Evolutionary conservation across 1,140 invertebrate genomes (phyloP).

Genomic region (Drosophila kikkawai): DNA sequence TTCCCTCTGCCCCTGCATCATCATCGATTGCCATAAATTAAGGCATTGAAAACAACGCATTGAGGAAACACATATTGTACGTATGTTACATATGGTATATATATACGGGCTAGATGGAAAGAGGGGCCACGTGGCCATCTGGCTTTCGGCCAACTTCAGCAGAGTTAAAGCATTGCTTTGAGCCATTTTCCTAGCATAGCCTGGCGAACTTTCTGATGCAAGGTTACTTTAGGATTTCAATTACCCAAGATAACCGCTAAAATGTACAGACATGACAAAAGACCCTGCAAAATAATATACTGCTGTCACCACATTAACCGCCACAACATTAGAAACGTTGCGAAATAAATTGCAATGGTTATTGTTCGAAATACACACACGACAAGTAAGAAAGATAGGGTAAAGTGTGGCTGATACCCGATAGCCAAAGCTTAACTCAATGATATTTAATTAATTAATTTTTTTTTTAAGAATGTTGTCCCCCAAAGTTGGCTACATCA

Average conservation of each 20-base stretch:
- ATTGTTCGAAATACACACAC: not conserved
- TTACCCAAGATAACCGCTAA: slow-evolving; percentile 18
- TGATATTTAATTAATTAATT: not conserved
- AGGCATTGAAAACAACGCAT: slow-evolving; percentile 60
- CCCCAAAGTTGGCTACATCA: not conserved
- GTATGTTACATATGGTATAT: too few relatives aligned
- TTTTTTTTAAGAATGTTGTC: too few relatives aligned
- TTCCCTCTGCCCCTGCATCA: slow-evolving; percentile 28
- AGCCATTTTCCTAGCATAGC: not conserved
- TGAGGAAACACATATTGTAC: slow-evolving; percentile 5
- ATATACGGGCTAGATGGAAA: not conserved
- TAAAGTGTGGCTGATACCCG: not conserved
- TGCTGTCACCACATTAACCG: slow-evolving; percentile 11
- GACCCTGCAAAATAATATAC: slow-evolving; percentile 3
- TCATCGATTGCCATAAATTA: slow-evolving; percentile 69
- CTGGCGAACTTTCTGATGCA: not conserved
- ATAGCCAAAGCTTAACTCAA: not conserved
- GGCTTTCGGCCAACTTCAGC: slow-evolving; percentile 32
- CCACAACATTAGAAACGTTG: slow-evolving; percentile 2
- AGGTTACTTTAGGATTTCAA: slow-evolving; percentile 15
- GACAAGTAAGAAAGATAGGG: not conserved
- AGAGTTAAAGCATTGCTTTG: slow-evolving; percentile 1
- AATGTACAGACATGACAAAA: slow-evolving; percentile 8
- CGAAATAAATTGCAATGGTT: slow-evolving; percentile 3
- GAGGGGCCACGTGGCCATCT: slow-evolving; percentile 47